Conservation (phyloP, 2,797 vertebrate species). For the Schizopygopsis pylzovi region DNA sequence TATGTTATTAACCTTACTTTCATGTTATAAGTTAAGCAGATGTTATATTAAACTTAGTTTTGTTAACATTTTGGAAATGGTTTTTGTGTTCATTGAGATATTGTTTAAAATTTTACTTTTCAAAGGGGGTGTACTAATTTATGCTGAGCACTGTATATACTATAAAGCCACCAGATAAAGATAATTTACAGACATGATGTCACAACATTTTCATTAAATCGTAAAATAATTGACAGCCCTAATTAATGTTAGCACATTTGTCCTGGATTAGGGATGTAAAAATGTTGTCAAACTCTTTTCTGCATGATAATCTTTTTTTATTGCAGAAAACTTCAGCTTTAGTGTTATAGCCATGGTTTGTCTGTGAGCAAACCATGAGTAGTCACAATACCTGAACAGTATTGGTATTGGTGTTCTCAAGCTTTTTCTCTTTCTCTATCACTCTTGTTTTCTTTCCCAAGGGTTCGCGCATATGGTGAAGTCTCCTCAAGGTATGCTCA, state of each 20-base stretch:
- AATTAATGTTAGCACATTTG: background rate
- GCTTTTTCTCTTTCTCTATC: constrained; percentile 67
- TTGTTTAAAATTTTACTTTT: too few relatives aligned
- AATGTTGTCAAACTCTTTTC: constrained; percentile 17
- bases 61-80: too few relatives aligned
- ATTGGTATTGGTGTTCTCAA: constrained; percentile 75
- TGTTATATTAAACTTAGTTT: too few relatives aligned
- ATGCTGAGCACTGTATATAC: too few relatives aligned
- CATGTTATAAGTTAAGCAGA: too few relatives aligned
- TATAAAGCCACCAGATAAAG: background rate
- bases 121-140: too few relatives aligned
- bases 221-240: constrained; percentile 10
- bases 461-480: constrained; percentile 96
- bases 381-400: constrained; percentile 78
- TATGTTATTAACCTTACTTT: too few relatives aligned
- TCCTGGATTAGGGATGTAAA: constrained; percentile 7
- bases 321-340: constrained; percentile 74
- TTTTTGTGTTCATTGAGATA: too few relatives aligned
- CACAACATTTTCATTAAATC: background rate
- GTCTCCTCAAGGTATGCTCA: constrained; percentile 94
- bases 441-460: constrained; percentile 75
- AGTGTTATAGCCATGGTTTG: constrained; percentile 80
- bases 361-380: constrained; percentile 77
- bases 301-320: constrained; percentile 73
- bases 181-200: background rate